Evolutionary conservation across 2,888 invertebrate genomes (phyloP).

Genomic region (Hanleya hanleyi): DNA sequence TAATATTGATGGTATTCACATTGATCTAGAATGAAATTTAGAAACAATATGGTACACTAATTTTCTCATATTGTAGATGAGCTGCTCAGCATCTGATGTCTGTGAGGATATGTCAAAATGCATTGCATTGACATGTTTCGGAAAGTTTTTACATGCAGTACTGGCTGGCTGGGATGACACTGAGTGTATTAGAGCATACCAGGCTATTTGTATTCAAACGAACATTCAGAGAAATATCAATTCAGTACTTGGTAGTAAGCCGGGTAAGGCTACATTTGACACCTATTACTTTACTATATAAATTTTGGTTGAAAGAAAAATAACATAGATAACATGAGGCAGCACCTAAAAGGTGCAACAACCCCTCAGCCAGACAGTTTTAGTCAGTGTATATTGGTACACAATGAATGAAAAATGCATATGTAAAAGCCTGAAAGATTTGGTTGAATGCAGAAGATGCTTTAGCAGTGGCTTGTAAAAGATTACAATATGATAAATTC

Average conservation of each 20-base stretch:
- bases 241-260: constrained; percentile 59
- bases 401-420: too few relatives aligned
- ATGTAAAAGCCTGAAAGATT: too few relatives aligned
- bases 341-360: too few relatives aligned
- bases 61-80: constrained; percentile 39
- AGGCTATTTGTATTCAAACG: constrained; percentile 60
- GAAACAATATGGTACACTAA: not conserved
- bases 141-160: constrained; percentile 70
- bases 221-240: constrained; percentile 61
- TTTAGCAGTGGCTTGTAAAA: too few relatives aligned
- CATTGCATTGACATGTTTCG: constrained; percentile 67
- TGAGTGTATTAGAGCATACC: constrained; percentile 69
- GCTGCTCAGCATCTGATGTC: constrained; percentile 47
- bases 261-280: too few relatives aligned
- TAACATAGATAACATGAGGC: too few relatives aligned
- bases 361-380: too few relatives aligned
- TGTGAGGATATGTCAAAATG: constrained; percentile 60
- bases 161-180: constrained; percentile 74
- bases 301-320: too few relatives aligned
- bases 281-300: too few relatives aligned
- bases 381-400: too few relatives aligned
- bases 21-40: not conserved
- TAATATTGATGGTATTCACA: not conserved
- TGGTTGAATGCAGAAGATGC: too few relatives aligned
- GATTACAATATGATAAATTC: too few relatives aligned